Evolutionary conservation across 2,797 vertebrate species (phyloP).

Genomic region (Enteromius radiatus): DNA sequence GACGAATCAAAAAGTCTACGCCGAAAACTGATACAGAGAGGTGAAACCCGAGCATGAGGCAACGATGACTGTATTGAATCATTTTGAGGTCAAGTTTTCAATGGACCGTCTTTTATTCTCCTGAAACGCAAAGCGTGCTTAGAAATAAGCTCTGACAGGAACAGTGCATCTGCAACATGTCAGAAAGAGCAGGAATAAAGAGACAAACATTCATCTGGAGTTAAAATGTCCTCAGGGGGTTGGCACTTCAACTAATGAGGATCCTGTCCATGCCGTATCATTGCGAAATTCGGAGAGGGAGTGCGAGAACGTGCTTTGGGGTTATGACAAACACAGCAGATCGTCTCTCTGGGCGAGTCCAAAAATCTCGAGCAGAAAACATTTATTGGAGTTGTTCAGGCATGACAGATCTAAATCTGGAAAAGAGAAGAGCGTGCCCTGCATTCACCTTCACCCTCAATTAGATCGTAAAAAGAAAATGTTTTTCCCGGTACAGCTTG

Average conservation of each 20-base stretch:
- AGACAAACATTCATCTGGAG: background rate
- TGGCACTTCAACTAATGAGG: conserved; percentile 21
- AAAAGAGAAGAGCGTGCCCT: conserved; percentile 46
- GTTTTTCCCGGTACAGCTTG: background rate
- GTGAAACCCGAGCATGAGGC: conserved; percentile 1
- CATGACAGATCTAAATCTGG: conserved; percentile 44
- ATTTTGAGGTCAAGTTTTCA: conserved; percentile 25
- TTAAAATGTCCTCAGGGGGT: conserved; percentile 8
- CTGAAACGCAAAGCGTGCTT: background rate
- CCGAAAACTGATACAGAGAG: background rate
- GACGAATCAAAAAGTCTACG: background rate
- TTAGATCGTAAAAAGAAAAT: conserved; percentile 18
- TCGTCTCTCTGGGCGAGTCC: conserved; percentile 13
- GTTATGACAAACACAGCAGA: conserved; percentile 7
- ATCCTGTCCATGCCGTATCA: conserved; percentile 27
- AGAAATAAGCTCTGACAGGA: background rate
- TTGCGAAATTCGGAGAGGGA: conserved; percentile 44
- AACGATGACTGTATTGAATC: background rate
- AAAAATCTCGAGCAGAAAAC: conserved; percentile 32
- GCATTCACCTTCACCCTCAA: conserved; percentile 16
- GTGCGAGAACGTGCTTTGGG: conserved; percentile 38
- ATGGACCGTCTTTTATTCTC: background rate
- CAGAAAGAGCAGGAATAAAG: conserved; percentile 21
- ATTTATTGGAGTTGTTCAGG: conserved; percentile 47
- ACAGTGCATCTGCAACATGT: conserved; percentile 37